A percentile compares a stretch with the other conserved stretches of the same genome.
Conservation (phyloP, 2,888 invertebrate species). For the Parapristionchus giblindavisi region DNA sequence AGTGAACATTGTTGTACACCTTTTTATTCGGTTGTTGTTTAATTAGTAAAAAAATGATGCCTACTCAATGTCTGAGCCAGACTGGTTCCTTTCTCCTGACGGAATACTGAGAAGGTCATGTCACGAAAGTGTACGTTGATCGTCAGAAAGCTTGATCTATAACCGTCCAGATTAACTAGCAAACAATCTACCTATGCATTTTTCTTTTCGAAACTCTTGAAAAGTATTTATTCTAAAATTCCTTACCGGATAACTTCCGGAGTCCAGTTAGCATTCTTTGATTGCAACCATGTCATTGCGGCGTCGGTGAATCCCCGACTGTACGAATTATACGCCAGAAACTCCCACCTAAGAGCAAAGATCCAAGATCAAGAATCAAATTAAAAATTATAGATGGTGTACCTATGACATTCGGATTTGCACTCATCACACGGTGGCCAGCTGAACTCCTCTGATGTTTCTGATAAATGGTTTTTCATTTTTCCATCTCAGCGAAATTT, state of each 20-base stretch:
- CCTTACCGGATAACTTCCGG: conserved; percentile 39
- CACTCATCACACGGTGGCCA: conserved; percentile 35
- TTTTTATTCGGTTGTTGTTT: no score
- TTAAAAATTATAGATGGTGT: no score
- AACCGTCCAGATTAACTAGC: no score
- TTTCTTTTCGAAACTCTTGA: background rate
- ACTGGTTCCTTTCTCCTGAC: conserved; percentile 48
- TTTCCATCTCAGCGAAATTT: background rate
- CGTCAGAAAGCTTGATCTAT: conserved; percentile 43
- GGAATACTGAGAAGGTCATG: conserved; percentile 55
- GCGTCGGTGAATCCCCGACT: conserved; percentile 46
- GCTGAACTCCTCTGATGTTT: conserved; percentile 23
- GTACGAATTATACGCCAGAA: conserved; percentile 57
- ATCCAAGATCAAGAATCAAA: no score
- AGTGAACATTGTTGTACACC: no score
- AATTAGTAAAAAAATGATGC: no score
- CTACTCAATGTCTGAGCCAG: conserved; percentile 47
- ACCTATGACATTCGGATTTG: conserved; percentile 19
- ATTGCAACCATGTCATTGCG: conserved; percentile 42
- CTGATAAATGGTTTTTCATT: background rate
- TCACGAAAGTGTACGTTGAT: conserved; percentile 59
- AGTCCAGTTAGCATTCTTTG: conserved; percentile 35
- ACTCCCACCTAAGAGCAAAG: conserved; percentile 50
- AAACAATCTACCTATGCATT: background rate
- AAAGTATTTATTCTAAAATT: background rate